Evolutionary conservation across 2,113 vertebrate genomes (phyloP), one percentile per base, ranked within the genome.

Genomic region (Phoenicopterus ruber): DNA sequence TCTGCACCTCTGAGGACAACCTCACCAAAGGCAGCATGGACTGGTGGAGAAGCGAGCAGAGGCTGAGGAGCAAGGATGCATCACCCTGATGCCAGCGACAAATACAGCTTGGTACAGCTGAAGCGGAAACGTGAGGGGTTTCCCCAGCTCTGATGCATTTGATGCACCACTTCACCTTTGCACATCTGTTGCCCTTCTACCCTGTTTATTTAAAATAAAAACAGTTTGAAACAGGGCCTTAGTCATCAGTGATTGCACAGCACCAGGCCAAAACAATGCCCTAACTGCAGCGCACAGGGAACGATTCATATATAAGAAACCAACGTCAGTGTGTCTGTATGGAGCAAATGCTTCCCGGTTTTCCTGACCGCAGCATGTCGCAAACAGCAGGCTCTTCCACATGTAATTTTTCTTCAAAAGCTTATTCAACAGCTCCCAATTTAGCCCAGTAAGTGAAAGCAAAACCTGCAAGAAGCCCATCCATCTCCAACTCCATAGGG

Each of bases 41-140:
- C 21, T 28, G 49, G 3, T 29, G 73, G 59, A 81, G 61, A 65
- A 47, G 10, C 1, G 34, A 65, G 62, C 15, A 28, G 57, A 59
- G 46, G 46, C 38, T 55, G 72, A 80, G 49, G 32, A 54, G 29
- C 17, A 47, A 50, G 32, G 44, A 38, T 7, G 9, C 20, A 62
- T 22, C 67, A 34, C 7, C 10, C 38, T 25, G 62, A 57, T 76
- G 32, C 6, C 47, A 85, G 9, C 1, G 5, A 28, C 10, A 34
- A 49, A 29, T 4, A 21, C 42, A 86, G 28, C n/a, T 58, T 83
- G 76, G 46, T 38, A n/a, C 0, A 0, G 1, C 0, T 81, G 36
- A 89, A 54, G 10, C 70, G 81, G 89, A 96, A 97, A 49, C 0
- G 1, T 1, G 17, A 34, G 59, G 62, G 47, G 10, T 26, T 72